Evolutionary conservation across 2,888 invertebrate genomes (phyloP), one percentile per base, ranked within the genome.

Genomic region (Pherbina coryleti): DNA sequence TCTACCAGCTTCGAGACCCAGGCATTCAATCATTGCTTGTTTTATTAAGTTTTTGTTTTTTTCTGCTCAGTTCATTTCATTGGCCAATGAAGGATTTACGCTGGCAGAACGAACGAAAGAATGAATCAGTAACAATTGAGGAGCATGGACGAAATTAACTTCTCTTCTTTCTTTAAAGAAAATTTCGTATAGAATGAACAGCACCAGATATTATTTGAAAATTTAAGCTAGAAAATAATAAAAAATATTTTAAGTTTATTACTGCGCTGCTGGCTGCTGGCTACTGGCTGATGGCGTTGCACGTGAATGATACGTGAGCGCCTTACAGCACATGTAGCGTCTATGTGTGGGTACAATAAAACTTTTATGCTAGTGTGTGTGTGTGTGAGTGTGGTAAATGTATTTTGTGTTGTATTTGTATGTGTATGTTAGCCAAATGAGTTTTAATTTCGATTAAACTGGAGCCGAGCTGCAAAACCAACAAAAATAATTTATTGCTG

Each of bases 361-460:
- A 5, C n/a, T 11, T n/a, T 17, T 5, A 3, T 14, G 25, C 5
- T 19, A 25, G 28, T 34, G 9, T 9, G 57, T 60, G 11, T 60
- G 25, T 14, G 25, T 60, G 57, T 25, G 11, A 25, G 22, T 28
- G 57, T 60, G 22, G 14, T 4, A 25, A 3, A 14, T 28, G 25
- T 60, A n/a, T n/a, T n/a, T n/a, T n/a, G 9, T 9, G 19, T 19
- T 22, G 55, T 55, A 1, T 19, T 7, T 55, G 55, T n/a, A n/a
- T 55, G 55, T 55, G 19, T 55, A 11, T 55, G 64, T 34, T 28
- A 31, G 64, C 31, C 28, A 74, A 78, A 77, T 57, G 73, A 73
- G 28, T 78, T 79, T 79, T 80, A 64, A 76, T 78, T 78, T 75
- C 76, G 77, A 70, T 79, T 78, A 78, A 77, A 79, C 70, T 77